A percentile compares a stretch with the other conserved stretches of the same genome.
Conservation (phyloP, 2,113 vertebrate species). For the Nasalis larvatus region DNA sequence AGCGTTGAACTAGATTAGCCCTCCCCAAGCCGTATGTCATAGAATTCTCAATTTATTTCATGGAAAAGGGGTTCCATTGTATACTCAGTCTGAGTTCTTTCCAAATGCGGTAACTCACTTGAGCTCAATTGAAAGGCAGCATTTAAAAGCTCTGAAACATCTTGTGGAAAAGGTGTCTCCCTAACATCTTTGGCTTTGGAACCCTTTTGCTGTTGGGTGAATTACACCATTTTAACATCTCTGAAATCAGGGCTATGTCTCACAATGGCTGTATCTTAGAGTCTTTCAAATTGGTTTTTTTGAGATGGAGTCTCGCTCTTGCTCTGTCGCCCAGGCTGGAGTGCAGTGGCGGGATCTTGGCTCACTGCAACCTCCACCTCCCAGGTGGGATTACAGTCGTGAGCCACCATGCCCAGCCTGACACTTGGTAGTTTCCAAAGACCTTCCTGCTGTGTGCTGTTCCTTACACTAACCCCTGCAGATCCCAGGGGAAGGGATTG, state of each 20-base stretch:
- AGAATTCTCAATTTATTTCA: not conserved
- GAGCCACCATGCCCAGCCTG: too few species aligned
- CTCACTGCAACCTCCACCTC: too few species aligned
- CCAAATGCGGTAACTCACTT: not conserved
- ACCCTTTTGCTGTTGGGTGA: not conserved
- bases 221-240: not conserved
- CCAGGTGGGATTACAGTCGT: too few species aligned
- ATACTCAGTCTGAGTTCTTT: too few species aligned
- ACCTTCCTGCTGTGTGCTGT: not conserved
- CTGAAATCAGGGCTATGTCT: not conserved
- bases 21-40: not conserved
- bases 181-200: not conserved
- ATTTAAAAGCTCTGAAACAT: not conserved
- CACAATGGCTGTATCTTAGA: not conserved
- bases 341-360: too few species aligned
- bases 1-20: not conserved
- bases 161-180: not conserved
- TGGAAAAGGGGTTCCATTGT: not conserved
- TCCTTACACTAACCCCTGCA: not conserved
- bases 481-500: not conserved
- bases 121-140: not conserved
- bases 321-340: too few species aligned
- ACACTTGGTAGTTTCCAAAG: not conserved
- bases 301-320: too few species aligned
- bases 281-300: not conserved